A percentile compares a stretch with the other conserved stretches of the same genome.
phyloP scores from a whole-genome alignment of 2,797 vertebrate species.

The Peromyscus melanophrys region DNA sequence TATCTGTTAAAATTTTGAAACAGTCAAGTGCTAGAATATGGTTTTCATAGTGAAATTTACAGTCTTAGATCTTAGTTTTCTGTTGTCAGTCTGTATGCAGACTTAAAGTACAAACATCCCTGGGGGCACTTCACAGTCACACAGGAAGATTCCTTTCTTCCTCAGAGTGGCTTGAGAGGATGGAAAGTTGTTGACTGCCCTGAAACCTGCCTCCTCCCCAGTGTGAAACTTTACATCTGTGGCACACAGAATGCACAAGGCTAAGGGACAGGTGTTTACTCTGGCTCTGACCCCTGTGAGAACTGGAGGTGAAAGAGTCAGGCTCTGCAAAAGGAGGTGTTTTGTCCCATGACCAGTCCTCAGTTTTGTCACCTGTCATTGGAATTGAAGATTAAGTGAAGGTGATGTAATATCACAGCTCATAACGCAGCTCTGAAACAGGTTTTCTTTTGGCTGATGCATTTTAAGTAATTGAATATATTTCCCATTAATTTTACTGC shows the following conservation, averaged over 20 bases:
- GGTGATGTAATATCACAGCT: slow-evolving; percentile 58
- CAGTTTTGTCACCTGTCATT: slow-evolving; percentile 28
- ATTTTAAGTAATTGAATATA: slow-evolving; percentile 79
- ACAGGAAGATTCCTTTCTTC: slow-evolving; percentile 55
- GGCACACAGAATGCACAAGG: slow-evolving; percentile 17
- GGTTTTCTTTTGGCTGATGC: slow-evolving; percentile 66
- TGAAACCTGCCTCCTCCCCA: background rate
- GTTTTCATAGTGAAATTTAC: slow-evolving; percentile 71
- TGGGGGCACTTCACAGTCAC: slow-evolving; percentile 34
- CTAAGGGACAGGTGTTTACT: slow-evolving; percentile 54
- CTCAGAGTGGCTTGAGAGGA: slow-evolving; percentile 9
- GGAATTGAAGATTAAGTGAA: slow-evolving; percentile 15
- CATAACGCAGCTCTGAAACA: slow-evolving; percentile 48
- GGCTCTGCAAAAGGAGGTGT: background rate
- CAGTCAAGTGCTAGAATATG: slow-evolving; percentile 39
- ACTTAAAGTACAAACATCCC: slow-evolving; percentile 62
- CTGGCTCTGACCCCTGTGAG: slow-evolving; percentile 59
- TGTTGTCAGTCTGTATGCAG: slow-evolving; percentile 24
- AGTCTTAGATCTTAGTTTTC: slow-evolving; percentile 36
- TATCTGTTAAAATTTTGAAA: slow-evolving; percentile 70
- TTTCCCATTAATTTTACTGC: slow-evolving; percentile 76
- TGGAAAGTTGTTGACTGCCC: background rate
- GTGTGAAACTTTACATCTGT: slow-evolving; percentile 45
- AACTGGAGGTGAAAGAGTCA: background rate
- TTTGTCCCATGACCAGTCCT: background rate